Base-by-base conservation (phyloP, 2,888 invertebrate species). In the Petrolisthes manimaculis region DNA sequence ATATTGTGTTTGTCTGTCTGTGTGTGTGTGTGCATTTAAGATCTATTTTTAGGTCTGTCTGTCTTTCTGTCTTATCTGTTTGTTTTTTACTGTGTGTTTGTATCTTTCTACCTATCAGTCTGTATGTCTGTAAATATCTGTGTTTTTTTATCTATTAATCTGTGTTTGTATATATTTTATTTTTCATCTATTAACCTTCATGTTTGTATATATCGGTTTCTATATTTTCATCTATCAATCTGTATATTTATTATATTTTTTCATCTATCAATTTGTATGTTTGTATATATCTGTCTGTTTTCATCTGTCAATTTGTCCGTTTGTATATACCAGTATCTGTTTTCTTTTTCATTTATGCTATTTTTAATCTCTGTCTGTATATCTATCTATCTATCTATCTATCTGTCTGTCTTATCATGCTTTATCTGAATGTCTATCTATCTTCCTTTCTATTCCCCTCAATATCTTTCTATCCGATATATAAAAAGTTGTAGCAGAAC, bases 391-490 rank as follows among this genome's bases (percentile, higher is more conserved):
- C 24, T 21, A n/a, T 75, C 75, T 75, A 21, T 82, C 82, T 82
- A 14, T 69, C 51, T 82, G 14, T 51, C 51, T 82, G 8, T 82
- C 37, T n/a, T n/a, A n/a, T n/a, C n/a, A n/a, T n/a, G n/a, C n/a
- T n/a, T n/a, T n/a, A n/a, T n/a, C n/a, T n/a, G n/a, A n/a, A n/a
- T 69, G 6, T 69, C 82, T 82, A 4, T 69, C 82, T 82, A 21
- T 61, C 61, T 69, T 18, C 67, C 67, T 67, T 24, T 75, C 75
- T 75, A 18, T 75, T 24, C 24, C 75, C 24, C 75, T 75, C 6
- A 2, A 2, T 75, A 3, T 3, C n/a, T 9, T 21, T 37, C 55
- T 37, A 5, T n/a, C 61, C 21, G 14, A 54, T 53, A 51, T n/a
- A n/a, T n/a, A n/a, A n/a, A n/a, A n/a, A n/a, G n/a, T n/a, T n/a